Percentiles rank a stretch among this genome's conserved stretches.
Evolutionary conservation across 2,888 invertebrate genomes (phyloP).

Genomic region (Seira musarum): DNA sequence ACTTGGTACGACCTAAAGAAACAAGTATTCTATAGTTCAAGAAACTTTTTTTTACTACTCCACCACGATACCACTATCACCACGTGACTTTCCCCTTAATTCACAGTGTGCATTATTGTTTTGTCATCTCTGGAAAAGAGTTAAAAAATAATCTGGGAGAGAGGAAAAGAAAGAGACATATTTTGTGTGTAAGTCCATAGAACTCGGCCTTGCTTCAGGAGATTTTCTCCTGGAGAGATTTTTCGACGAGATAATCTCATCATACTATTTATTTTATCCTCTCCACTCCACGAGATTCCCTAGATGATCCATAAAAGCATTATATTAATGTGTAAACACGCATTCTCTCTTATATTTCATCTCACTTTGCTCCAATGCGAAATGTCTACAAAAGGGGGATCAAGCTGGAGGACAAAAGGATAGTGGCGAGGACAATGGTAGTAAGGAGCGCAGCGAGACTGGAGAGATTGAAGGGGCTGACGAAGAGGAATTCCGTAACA

Average conservation of each 20-base stretch:
- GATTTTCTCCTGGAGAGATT: not conserved
- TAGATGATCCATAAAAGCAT: conserved; percentile 39
- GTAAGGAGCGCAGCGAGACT: conserved; percentile 43
- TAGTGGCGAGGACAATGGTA: conserved; percentile 43
- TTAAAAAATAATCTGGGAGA: conserved; percentile 8
- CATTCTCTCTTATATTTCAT: not conserved
- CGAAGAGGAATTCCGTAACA: conserved; percentile 62
- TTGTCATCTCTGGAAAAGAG: conserved; percentile 11
- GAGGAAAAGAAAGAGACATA: no score
- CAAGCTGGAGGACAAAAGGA: conserved; percentile 21
- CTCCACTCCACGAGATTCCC: conserved; percentile 13
- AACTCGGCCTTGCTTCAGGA: no score
- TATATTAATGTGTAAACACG: conserved; percentile 38
- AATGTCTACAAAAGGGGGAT: conserved; percentile 43
- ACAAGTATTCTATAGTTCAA: no score
- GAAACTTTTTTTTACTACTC: not conserved
- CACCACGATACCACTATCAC: conserved; percentile 4
- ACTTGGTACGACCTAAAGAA: not conserved
- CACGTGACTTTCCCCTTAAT: conserved; percentile 9
- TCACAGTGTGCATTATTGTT: conserved; percentile 11
- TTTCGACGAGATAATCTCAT: conserved; percentile 2
- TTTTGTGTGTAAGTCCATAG: no score
- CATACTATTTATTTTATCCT: conserved; percentile 27
- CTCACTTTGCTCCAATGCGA: not conserved
- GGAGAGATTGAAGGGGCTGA: conserved; percentile 55